A percentile compares a stretch with the other conserved stretches of the same genome.
These are phyloP conservation scores for Drosophila fulvimacula DNA, from an alignment of 2,888 invertebrate species.

Conservation along the genomic window DNA sequence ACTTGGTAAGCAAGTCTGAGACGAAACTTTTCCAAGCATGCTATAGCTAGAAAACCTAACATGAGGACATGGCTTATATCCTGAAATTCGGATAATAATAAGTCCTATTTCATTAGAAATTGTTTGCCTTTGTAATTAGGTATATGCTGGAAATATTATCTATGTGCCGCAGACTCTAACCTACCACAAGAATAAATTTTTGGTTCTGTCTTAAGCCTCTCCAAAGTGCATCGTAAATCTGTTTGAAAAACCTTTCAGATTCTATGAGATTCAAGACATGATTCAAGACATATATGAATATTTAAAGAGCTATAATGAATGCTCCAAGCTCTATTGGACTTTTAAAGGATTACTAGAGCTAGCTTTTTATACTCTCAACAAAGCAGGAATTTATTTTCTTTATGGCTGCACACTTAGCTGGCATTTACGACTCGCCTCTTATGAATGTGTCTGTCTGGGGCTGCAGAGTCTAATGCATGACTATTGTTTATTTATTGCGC, in stretches of 20 bases:
- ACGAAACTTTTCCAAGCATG: not conserved
- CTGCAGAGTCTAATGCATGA: not conserved
- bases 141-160: not conserved
- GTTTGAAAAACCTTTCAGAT: not conserved
- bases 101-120: no score
- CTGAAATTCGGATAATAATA: no score
- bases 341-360: not conserved
- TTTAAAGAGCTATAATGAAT: not conserved
- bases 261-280: not conserved
- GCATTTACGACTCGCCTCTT: conserved; percentile 27
- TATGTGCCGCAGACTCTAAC: not conserved
- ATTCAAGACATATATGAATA: not conserved
- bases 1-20: not conserved
- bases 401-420: conserved; percentile 2
- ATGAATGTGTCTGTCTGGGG: not conserved
- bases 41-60: not conserved
- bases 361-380: not conserved
- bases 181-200: not conserved
- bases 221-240: not conserved
- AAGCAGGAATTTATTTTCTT: conserved; percentile 5
- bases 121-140: not conserved
- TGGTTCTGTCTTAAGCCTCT: not conserved
- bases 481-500: conserved; percentile 41
- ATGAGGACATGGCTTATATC: no score
- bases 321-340: not conserved